These are phyloP conservation scores for Rana temporaria DNA, from an alignment of 2,113 vertebrate species.

Conservation along the genomic window DNA sequence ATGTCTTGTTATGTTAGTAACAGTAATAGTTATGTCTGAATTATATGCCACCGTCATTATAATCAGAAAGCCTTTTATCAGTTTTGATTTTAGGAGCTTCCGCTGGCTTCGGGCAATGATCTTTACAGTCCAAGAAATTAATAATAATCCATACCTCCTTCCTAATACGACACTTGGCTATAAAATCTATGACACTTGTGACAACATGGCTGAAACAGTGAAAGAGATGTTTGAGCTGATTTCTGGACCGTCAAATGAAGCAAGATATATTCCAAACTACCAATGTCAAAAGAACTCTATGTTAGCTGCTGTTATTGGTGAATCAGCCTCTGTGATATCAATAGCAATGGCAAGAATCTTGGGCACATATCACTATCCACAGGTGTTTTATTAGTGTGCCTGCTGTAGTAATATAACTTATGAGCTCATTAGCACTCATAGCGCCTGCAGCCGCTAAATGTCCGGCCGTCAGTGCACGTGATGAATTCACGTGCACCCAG, in stretches of 20 bases:
- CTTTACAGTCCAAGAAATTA: slow-evolving; percentile 37
- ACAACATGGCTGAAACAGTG: slow-evolving; percentile 28
- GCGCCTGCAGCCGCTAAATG: no score
- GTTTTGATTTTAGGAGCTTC: slow-evolving; percentile 54
- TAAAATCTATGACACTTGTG: slow-evolving; percentile 66
- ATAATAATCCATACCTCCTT: slow-evolving; percentile 52
- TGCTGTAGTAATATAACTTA: no score
- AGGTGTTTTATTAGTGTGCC: neutral
- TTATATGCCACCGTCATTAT: no score
- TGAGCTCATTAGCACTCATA: no score
- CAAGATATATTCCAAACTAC: slow-evolving; percentile 28
- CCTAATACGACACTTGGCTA: slow-evolving; percentile 66
- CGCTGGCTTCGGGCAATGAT: slow-evolving; percentile 43
- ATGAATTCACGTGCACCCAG: no score
- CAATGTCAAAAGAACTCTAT: neutral
- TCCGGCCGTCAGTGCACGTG: no score
- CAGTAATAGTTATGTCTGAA: no score
- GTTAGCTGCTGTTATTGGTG: slow-evolving; percentile 40
- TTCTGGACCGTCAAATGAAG: neutral
- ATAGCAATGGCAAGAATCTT: slow-evolving; percentile 53
- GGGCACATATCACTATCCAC: slow-evolving; percentile 42
- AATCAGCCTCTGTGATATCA: slow-evolving; percentile 46
- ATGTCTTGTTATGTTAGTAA: no score
- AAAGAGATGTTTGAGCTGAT: slow-evolving; percentile 23
- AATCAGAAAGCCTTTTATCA: neutral